Evolutionary conservation across 2,888 invertebrate genomes (phyloP).

Genomic region (Ochropacha duplaris): DNA sequence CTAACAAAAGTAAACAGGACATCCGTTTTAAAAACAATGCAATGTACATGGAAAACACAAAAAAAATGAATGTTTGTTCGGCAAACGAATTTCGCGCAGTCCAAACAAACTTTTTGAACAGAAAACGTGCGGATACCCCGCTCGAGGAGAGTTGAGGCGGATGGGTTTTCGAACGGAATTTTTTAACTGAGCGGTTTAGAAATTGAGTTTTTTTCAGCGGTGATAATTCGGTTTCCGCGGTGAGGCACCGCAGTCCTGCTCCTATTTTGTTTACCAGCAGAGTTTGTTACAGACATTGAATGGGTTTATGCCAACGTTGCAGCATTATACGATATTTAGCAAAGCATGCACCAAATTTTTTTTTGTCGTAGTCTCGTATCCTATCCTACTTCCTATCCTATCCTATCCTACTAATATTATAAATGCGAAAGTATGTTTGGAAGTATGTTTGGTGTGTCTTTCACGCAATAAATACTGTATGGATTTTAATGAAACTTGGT

Average conservation of each 20-base stretch:
- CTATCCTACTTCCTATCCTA: no score
- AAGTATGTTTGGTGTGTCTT: no score
- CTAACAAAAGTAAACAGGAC: slow-evolving; percentile 60
- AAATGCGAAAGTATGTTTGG: no score
- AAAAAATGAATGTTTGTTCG: slow-evolving; percentile 59
- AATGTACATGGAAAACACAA: slow-evolving; percentile 42
- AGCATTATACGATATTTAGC: no score
- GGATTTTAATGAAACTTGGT: no score
- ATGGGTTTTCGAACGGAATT: slow-evolving; percentile 43
- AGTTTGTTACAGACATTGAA: neutral
- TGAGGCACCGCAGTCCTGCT: neutral
- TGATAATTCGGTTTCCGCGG: neutral
- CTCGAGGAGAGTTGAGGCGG: slow-evolving; percentile 19
- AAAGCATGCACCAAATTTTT: no score
- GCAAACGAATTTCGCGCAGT: slow-evolving; percentile 59
- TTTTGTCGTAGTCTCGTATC: no score
- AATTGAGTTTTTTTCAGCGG: slow-evolving; percentile 24
- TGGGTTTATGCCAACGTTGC: no score
- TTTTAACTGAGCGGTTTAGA: slow-evolving; percentile 38
- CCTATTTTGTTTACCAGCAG: neutral
- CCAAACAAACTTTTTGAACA: slow-evolving; percentile 57
- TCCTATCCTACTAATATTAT: no score
- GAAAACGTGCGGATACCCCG: slow-evolving; percentile 47
- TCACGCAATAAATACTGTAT: no score
- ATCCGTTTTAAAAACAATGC: slow-evolving; percentile 66